A percentile compares a stretch with the other conserved stretches of the same genome.
Conservation (phyloP, 2,113 vertebrate species). For the Podarcis raffonei region DNA sequence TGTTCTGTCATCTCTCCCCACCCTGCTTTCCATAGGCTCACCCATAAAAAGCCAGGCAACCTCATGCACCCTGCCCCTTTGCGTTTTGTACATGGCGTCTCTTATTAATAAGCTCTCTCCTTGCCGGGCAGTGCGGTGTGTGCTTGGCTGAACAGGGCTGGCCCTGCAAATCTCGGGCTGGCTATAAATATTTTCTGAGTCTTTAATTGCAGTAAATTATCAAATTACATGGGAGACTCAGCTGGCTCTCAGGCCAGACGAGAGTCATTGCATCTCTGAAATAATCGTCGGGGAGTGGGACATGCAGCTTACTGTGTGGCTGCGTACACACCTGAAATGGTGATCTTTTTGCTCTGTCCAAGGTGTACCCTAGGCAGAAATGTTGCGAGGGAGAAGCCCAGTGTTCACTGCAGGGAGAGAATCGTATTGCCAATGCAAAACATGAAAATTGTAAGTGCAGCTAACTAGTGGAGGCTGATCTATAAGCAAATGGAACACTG, state of each 20-base stretch:
- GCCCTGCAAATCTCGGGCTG: not conserved
- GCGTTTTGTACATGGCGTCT: not conserved
- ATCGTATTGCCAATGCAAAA: not conserved
- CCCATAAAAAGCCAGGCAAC: not conserved
- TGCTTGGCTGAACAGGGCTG: not conserved
- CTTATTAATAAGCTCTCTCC: not conserved
- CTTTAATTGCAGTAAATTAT: constrained; percentile 32
- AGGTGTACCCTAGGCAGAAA: not conserved
- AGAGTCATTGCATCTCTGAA: constrained; percentile 16
- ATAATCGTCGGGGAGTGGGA: constrained; percentile 11
- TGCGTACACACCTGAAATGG: not conserved
- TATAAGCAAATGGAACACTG: too few relatives aligned
- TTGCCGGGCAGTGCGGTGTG: not conserved
- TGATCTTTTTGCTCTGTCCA: not conserved
- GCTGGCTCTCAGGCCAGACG: not conserved
- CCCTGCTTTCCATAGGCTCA: not conserved
- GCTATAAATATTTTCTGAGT: constrained; percentile 23
- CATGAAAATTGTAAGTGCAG: not conserved
- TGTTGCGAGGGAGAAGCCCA: not conserved
- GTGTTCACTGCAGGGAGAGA: not conserved
- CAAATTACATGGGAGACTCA: constrained; percentile 5
- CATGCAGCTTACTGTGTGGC: not conserved
- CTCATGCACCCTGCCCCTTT: not conserved
- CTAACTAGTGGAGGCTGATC: too few relatives aligned
- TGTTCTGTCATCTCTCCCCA: not conserved